phyloP scores from a whole-genome alignment of 2,888 invertebrate species.

The Eremobia ochroleuca region DNA sequence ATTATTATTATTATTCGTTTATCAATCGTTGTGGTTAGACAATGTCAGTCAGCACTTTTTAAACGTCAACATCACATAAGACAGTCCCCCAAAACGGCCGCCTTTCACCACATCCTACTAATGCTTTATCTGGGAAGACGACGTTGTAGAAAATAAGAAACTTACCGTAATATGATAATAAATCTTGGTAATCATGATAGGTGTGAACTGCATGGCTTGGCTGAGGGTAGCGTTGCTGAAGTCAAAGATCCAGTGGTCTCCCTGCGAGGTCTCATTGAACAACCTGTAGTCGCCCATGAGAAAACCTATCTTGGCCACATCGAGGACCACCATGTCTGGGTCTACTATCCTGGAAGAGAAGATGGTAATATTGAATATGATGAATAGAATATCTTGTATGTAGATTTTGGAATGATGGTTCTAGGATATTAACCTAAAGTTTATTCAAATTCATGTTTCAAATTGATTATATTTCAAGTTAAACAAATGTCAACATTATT shows the following conservation, averaged over 20 bases:
- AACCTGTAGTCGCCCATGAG: slow-evolving; percentile 79
- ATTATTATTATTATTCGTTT: too few relatives aligned
- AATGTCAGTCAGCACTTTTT: too few relatives aligned
- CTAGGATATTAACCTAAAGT: too few relatives aligned
- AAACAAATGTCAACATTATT: too few relatives aligned
- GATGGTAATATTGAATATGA: neutral
- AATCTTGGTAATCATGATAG: slow-evolving; percentile 48
- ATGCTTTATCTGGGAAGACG: too few relatives aligned
- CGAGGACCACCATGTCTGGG: slow-evolving; percentile 58
- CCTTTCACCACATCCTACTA: too few relatives aligned
- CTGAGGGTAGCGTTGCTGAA: slow-evolving; percentile 72
- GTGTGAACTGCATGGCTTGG: slow-evolving; percentile 59
- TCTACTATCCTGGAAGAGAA: slow-evolving; percentile 42
- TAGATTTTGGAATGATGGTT: neutral
- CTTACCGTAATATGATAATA: slow-evolving; percentile 61
- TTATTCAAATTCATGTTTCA: too few relatives aligned
- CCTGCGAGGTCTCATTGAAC: slow-evolving; percentile 78
- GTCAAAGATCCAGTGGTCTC: slow-evolving; percentile 83
- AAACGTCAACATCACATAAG: too few relatives aligned
- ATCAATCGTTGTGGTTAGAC: too few relatives aligned
- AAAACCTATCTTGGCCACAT: slow-evolving; percentile 64
- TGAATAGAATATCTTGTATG: neutral
- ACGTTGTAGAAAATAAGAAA: neutral
- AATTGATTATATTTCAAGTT: too few relatives aligned
- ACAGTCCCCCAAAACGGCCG: too few relatives aligned